Conservation (phyloP, 2,113 vertebrate genomes). For the Sciurus niger region DNA sequence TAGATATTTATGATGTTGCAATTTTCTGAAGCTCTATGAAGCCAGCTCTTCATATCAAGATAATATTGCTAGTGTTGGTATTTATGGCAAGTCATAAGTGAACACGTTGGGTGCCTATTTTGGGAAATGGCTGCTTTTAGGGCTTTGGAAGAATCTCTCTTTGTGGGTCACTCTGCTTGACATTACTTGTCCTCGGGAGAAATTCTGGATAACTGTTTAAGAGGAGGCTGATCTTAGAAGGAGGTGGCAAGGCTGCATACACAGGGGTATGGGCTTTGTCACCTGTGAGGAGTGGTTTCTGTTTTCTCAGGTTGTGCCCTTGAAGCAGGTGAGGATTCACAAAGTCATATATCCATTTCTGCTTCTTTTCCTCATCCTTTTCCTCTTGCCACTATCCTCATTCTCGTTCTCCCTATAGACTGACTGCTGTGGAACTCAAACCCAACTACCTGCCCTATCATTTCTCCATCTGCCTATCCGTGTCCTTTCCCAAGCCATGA, state of each 20-base stretch:
- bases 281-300: not conserved
- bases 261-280: not conserved
- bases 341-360: not conserved
- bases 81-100: conserved; percentile 58
- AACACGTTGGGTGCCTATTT: not conserved
- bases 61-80: not conserved
- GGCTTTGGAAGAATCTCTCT: conserved; percentile 27
- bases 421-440: not conserved
- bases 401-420: not conserved
- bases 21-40: conserved; percentile 31
- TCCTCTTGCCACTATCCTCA: not conserved
- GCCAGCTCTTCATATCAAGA: conserved; percentile 19
- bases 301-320: not conserved
- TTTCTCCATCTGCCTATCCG: not conserved
- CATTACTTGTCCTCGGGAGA: not conserved
- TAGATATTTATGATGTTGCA: conserved; percentile 56
- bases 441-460: not conserved
- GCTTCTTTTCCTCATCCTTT: not conserved
- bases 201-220: not conserved
- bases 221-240: not conserved
- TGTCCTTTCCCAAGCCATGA: not conserved
- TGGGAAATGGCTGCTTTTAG: conserved; percentile 42
- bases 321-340: not conserved
- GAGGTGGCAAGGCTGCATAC: not conserved
- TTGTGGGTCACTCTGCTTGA: conserved; percentile 31